Percentiles rank a stretch among this genome's conserved stretches.
Conservation (phyloP, 2,797 vertebrate genomes). For the Epinephelus awoara region DNA sequence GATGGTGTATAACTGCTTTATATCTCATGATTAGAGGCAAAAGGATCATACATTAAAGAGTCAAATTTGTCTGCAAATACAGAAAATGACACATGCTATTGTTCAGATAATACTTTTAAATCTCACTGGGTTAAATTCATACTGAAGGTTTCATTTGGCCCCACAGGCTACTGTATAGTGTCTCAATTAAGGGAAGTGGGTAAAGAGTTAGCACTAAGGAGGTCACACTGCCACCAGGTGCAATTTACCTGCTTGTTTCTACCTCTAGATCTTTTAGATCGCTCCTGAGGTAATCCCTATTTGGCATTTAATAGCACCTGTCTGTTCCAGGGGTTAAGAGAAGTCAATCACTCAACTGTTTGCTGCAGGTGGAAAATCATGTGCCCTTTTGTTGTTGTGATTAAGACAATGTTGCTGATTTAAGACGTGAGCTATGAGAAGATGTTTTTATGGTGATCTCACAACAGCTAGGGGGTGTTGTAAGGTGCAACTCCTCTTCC, state of each 20-base stretch:
- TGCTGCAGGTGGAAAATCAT: not conserved
- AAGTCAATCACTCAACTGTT: conserved; percentile 30
- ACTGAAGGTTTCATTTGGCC: not conserved
- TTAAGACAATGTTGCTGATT: not conserved
- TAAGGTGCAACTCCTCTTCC: not conserved
- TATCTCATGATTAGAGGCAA: not conserved
- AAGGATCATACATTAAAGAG: not conserved
- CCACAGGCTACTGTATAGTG: not conserved
- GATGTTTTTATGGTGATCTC: conserved; percentile 36
- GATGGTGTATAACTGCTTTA: too few relatives aligned
- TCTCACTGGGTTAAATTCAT: not conserved
- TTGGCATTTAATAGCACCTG: conserved; percentile 3
- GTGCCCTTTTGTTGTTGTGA: not conserved
- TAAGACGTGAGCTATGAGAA: conserved; percentile 21
- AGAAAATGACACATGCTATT: not conserved
- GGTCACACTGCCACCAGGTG: conserved; percentile 11
- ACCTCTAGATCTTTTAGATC: conserved; percentile 20
- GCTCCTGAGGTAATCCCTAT: conserved; percentile 1
- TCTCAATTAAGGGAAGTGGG: conserved; percentile 6
- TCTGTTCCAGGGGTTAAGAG: conserved; percentile 13
- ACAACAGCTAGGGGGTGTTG: conserved; percentile 7
- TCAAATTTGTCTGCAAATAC: not conserved
- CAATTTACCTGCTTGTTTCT: conserved; percentile 9
- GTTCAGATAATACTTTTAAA: not conserved
- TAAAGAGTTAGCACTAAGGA: not conserved